Evolutionary conservation across 2,797 vertebrate genomes (phyloP).

Genomic region (Lepus townsendii): DNA sequence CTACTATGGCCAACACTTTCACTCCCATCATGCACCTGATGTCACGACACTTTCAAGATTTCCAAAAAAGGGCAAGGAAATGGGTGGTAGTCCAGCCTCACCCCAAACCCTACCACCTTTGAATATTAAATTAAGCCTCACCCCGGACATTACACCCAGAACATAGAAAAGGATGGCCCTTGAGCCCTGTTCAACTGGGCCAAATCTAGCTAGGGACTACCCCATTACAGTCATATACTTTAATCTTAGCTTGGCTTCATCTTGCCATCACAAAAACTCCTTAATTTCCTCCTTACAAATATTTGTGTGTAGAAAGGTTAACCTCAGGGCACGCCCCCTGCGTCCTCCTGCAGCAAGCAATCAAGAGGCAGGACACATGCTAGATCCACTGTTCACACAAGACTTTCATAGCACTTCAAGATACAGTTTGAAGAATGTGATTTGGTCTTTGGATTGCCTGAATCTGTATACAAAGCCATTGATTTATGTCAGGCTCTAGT

Average conservation of each 20-base stretch:
- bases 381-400: background rate
- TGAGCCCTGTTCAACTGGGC: no score
- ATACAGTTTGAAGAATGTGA: background rate
- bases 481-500: background rate
- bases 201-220: no score
- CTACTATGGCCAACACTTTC: no score
- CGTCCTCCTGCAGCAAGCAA: background rate
- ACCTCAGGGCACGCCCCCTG: background rate
- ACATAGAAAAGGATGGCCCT: no score
- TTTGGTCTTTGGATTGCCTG: slow-evolving; percentile 22
- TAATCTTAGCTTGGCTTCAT: slow-evolving; percentile 5
- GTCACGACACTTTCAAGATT: no score
- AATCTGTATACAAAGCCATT: background rate
- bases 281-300: background rate
- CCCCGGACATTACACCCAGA: no score
- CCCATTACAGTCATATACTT: background rate
- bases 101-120: no score
- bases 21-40: no score
- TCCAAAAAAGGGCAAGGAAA: no score
- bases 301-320: background rate
- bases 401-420: background rate
- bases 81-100: no score
- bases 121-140: no score
- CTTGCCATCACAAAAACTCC: background rate
- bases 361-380: background rate